These are phyloP conservation scores for Stylophora pistillata DNA, from an alignment of 64 coral and sea anemone species.

Conservation along the genomic window DNA sequence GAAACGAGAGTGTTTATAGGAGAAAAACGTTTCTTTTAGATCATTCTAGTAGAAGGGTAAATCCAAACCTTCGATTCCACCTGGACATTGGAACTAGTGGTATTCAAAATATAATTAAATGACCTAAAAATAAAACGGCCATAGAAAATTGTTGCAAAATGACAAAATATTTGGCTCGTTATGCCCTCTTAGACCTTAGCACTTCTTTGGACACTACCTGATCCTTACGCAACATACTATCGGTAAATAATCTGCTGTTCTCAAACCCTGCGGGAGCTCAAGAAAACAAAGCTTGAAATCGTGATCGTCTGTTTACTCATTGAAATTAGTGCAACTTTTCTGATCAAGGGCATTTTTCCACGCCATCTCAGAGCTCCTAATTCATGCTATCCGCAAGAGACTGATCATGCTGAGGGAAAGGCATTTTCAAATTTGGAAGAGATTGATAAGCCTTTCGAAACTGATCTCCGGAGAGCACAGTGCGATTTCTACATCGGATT, in stretches of 20 bases:
- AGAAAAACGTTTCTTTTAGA: not conserved
- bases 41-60: not conserved
- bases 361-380: not conserved
- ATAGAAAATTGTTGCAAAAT: too few species aligned
- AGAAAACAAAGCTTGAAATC: not conserved
- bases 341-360: not conserved
- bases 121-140: too few species aligned
- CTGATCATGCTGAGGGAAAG: conserved; percentile 10
- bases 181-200: too few species aligned
- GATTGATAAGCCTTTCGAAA: not conserved
- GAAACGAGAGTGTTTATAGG: not conserved
- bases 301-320: not conserved
- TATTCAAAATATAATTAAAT: too few species aligned
- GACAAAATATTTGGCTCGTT: too few species aligned
- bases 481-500: not conserved
- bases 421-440: conserved; percentile 21
- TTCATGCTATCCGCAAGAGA: not conserved
- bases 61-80: not conserved
- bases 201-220: not conserved
- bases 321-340: not conserved
- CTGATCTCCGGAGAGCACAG: not conserved
- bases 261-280: not conserved
- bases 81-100: too few species aligned
- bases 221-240: not conserved
- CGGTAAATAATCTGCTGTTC: not conserved